Evolutionary conservation across 2,113 vertebrate genomes (phyloP).

Genomic region (Callocephalon fimbriatum): DNA sequence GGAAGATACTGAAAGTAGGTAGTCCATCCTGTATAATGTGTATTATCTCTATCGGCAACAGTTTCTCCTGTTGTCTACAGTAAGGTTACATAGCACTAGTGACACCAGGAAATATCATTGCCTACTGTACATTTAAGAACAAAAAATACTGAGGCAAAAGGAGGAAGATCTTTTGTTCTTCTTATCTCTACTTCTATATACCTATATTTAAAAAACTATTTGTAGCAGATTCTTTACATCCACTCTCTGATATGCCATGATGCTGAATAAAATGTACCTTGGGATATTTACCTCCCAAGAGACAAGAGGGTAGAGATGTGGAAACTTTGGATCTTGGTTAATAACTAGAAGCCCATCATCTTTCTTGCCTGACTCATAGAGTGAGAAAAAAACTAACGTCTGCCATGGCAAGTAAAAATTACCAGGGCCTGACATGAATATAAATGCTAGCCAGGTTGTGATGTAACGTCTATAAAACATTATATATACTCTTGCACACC

Average conservation of each 20-base stretch:
- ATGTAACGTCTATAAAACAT: slow-evolving; percentile 34
- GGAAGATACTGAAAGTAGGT: neutral
- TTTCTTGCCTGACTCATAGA: neutral
- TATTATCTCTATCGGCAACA: neutral
- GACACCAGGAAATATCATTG: neutral
- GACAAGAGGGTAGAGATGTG: neutral
- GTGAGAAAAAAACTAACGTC: neutral
- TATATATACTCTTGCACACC: neutral
- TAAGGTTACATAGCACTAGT: neutral
- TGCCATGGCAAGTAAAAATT: slow-evolving; percentile 12
- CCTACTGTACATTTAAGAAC: neutral
- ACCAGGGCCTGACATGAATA: neutral
- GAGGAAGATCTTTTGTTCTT: neutral
- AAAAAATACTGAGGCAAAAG: neutral
- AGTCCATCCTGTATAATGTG: neutral
- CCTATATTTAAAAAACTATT: neutral
- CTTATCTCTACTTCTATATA: neutral
- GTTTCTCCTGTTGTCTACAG: neutral
- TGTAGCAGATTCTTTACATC: neutral
- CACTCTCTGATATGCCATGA: neutral
- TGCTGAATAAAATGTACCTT: neutral
- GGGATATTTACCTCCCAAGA: neutral
- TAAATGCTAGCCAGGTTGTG: neutral
- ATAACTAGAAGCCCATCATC: neutral
- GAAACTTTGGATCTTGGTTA: neutral